Evolutionary conservation across 1,140 invertebrate genomes (phyloP), one percentile per base, ranked within the genome.

Genomic region (Laupala kohalensis): DNA sequence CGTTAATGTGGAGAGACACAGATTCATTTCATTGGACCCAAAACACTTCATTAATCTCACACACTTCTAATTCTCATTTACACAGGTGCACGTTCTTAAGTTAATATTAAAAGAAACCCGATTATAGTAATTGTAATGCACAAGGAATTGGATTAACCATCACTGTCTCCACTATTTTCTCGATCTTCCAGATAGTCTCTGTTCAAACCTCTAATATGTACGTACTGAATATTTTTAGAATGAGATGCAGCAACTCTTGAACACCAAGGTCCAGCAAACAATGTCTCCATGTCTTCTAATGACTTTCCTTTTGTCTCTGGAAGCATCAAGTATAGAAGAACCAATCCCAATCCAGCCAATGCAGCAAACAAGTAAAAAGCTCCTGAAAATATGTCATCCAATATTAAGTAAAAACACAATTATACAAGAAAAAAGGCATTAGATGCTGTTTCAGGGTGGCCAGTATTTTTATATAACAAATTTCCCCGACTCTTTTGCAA

Each of bases 221-320:
- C 72, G 69, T 73, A 73, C 72, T 73, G 72, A 70, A 73, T 30
- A 30, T 66, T 73, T 53, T 73, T 73, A 67, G 71, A 23, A 27
- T 68, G 28, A 53, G 65, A 25, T 26, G 67, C 26, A 63, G 28
- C 29, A 12, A 19, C 13, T 23, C 64, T 70, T n/a, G 29, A 65
- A 66, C 68, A 73, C 64, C 62, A 70, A 5, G 72, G 69, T 28
- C 69, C 64, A 62, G 63, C 26, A 76, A 86, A 85, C 0, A 86
- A 72, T 3, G 78, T 77, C 67, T 82, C 80, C 37, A 87, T 81
- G 70, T 87, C 83, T 74, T 87, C 86, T 62, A 87, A 77, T 5
- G 76, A 78, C 26, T 79, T 79, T 4, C 84, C 84, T 74, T 84
- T 84, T 0, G 86, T 87, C 75, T 87, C 86, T 6, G 86, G 86